Percentiles rank a stretch among this genome's conserved stretches.
These are phyloP conservation scores for Saccopteryx leptura DNA, from an alignment of 2,113 vertebrate genomes.

Conservation along the genomic window DNA sequence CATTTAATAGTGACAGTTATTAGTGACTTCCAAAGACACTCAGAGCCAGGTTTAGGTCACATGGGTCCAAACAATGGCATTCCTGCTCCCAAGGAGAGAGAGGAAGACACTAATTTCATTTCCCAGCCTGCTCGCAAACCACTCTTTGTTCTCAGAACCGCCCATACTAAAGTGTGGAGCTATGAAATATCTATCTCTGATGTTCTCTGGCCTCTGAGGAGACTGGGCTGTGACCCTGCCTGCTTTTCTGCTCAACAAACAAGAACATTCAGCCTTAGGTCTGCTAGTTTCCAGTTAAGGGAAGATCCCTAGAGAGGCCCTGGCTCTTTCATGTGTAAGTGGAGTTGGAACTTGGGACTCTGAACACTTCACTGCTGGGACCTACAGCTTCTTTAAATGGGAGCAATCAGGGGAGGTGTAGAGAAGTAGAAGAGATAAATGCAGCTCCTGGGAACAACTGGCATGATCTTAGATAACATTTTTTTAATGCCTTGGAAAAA, in stretches of 20 bases:
- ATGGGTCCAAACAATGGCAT: conserved; percentile 65
- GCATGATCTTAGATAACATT: neutral
- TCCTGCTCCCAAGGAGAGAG: conserved; percentile 62
- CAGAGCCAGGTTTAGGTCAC: conserved; percentile 28
- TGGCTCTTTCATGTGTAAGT: fast-evolving
- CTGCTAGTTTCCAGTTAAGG: neutral
- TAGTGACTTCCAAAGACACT: conserved; percentile 46
- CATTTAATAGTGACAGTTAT: neutral
- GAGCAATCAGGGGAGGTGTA: fast-evolving
- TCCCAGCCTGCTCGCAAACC: neutral
- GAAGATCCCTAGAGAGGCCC: neutral
- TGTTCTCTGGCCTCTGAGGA: neutral
- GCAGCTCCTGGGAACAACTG: neutral
- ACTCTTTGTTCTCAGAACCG: neutral
- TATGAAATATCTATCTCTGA: neutral
- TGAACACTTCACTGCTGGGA: neutral
- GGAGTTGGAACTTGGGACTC: neutral
- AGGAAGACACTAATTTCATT: conserved; percentile 62
- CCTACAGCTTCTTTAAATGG: neutral
- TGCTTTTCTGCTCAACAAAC: neutral
- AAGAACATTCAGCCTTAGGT: neutral
- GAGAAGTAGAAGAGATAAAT: neutral
- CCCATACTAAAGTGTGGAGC: neutral
- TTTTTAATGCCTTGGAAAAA: neutral
- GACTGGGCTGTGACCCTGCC: neutral